These are phyloP conservation scores for Chymomyza procnemis DNA, from an alignment of 2,888 invertebrate species.

Conservation along the genomic window DNA sequence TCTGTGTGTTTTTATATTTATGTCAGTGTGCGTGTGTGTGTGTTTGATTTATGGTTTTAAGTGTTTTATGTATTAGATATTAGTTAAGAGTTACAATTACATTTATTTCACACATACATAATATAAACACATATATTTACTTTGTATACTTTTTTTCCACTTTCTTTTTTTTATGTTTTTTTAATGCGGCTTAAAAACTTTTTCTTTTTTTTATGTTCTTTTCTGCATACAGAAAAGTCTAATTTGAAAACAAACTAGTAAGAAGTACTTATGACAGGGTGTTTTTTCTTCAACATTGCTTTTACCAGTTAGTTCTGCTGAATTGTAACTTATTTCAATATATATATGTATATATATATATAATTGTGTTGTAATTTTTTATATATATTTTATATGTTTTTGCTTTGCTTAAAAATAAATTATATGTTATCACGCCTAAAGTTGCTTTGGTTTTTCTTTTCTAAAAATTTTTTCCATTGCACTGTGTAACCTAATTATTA, in stretches of 20 bases:
- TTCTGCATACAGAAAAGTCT: not conserved
- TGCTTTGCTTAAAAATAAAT: constrained; percentile 37
- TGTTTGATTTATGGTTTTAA: constrained; percentile 22
- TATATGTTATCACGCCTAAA: constrained; percentile 59
- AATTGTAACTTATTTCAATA: constrained; percentile 30
- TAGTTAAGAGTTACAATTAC: constrained; percentile 60
- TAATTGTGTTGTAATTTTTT: constrained; percentile 56
- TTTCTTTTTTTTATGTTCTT: not conserved
- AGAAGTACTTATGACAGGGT: not conserved
- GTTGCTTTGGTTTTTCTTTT: constrained; percentile 7
- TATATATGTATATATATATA: too few species aligned
- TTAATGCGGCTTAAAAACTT: not conserved
- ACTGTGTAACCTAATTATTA: not conserved
- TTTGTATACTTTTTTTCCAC: constrained; percentile 43
- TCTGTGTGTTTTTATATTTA: constrained; percentile 11
- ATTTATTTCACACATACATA: constrained; percentile 56
- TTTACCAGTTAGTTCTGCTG: constrained; percentile 8
- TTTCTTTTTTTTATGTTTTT: not conserved
- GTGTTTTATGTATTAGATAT: constrained; percentile 22
- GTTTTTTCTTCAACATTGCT: constrained; percentile 16
- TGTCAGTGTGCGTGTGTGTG: not conserved
- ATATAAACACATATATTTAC: constrained; percentile 53
- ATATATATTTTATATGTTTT: constrained; percentile 21
- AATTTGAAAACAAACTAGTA: not conserved
- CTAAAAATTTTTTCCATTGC: constrained; percentile 20